A percentile compares a stretch with the other conserved stretches of the same genome.
phyloP scores from a whole-genome alignment of 2,113 vertebrate species.

The Barnardius zonarius region DNA sequence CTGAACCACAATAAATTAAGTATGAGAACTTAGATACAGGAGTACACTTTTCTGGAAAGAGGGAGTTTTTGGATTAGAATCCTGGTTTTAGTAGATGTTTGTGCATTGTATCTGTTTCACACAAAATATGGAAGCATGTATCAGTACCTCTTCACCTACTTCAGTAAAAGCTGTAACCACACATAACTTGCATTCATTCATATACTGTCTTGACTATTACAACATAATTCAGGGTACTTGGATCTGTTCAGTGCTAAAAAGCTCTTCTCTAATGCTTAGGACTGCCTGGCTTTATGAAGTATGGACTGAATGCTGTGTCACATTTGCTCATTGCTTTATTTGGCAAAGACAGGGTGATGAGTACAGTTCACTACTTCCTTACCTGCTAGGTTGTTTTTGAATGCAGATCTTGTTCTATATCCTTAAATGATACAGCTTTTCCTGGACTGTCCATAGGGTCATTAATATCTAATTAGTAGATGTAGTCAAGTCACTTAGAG shows the following conservation, averaged over 20 bases:
- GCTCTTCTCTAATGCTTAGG: neutral
- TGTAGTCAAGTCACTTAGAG: neutral
- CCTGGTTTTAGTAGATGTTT: neutral
- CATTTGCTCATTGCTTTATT: neutral
- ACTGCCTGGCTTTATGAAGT: neutral
- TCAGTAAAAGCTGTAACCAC: neutral
- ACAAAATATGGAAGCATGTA: neutral
- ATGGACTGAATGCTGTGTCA: neutral
- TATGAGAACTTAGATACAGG: neutral
- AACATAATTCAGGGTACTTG: neutral
- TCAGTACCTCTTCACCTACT: neutral
- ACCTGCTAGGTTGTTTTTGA: neutral
- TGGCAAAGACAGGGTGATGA: neutral
- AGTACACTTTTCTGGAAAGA: neutral
- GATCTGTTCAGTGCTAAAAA: neutral
- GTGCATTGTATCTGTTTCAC: neutral
- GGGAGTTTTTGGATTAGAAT: neutral
- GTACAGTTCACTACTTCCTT: neutral
- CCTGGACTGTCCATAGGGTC: neutral
- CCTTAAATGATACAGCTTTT: neutral
- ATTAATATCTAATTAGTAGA: neutral
- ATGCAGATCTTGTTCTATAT: neutral
- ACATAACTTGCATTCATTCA: fast-evolving
- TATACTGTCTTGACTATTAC: neutral
- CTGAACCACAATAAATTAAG: neutral